Evolutionary conservation across 1,140 invertebrate species (phyloP), one percentile per base, ranked within the genome.

Genomic region (Drosophila arizonae): DNA sequence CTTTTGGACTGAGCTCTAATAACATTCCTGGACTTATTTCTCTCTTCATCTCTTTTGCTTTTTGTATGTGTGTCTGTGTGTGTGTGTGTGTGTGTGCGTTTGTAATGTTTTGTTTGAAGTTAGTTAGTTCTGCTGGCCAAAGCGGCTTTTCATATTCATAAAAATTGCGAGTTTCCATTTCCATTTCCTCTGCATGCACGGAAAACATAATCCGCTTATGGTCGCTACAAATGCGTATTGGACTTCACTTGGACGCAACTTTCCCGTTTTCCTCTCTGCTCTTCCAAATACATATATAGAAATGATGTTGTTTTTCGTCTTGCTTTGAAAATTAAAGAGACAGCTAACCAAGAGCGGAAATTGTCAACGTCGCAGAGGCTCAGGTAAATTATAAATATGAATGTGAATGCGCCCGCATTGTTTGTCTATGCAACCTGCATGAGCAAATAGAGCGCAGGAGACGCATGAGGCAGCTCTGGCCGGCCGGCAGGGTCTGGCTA

Each of bases 131-230:
- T 79, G 84, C 72, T 63, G 76, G 77, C 78, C 66, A 86, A 86
- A 86, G 82, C 81, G 78, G 81, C 81, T 87, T 87, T 87, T 78
- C 82, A 85, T 85, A 85, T 85, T 87, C 82, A 87, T 86, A 87
- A 86, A 86, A 87, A 87, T 85, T 87, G 81, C 78, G 82, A 81
- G 81, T 70, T 79, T 78, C 82, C 74, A 79, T 79, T 79, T 79
- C 61, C 70, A 79, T 79, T 79, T 79, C 61, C 70, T 69, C 43
- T 72, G 57, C 65, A 80, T 72, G 62, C 33, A 70, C 57, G 58
- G 68, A 72, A 79, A 74, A 76, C 76, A 70, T 86, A 86, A 86
- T 87, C 81, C 75, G 73, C 81, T 86, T 86, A 86, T 54, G 57
- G 55, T 81, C 60, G 82, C 67, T 79, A 79, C 67, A 67, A 66